Evolutionary conservation across 2,888 invertebrate genomes (phyloP).

Genomic region (Suillia variegata): DNA sequence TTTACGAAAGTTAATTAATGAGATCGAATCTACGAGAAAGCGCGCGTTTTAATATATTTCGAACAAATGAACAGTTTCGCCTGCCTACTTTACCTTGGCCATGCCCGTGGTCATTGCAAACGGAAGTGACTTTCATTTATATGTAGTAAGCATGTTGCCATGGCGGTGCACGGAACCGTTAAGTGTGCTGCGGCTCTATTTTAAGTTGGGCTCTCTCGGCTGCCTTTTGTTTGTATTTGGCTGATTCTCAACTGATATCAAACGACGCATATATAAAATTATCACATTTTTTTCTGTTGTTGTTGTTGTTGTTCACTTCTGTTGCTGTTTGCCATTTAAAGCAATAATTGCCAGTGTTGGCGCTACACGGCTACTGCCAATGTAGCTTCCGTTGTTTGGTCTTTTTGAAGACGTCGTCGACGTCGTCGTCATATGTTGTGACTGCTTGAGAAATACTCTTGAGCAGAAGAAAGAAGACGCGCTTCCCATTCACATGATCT

Average conservation of each 20-base stretch:
- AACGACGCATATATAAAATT: neutral
- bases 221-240: neutral
- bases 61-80: no score
- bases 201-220: neutral
- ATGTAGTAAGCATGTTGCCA: neutral
- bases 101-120: neutral
- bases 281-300: slow-evolving; percentile 3
- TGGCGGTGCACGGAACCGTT: neutral
- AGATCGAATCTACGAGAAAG: slow-evolving; percentile 1
- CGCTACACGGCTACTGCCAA: neutral
- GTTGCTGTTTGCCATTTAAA: neutral
- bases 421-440: neutral
- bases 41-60: neutral
- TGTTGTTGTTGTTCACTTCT: neutral
- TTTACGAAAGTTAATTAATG: slow-evolving; percentile 1
- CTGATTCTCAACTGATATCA: neutral
- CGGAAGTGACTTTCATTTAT: slow-evolving; percentile 19
- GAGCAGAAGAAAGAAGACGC: slow-evolving; percentile 10
- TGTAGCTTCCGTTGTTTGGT: neutral
- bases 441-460: neutral
- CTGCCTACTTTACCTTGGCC: neutral
- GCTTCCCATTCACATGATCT: slow-evolving; percentile 9
- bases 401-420: no score
- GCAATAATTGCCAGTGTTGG: neutral
- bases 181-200: neutral